phyloP scores from a whole-genome alignment of 2,113 vertebrate genomes.

The Phyllostomus hastatus region DNA sequence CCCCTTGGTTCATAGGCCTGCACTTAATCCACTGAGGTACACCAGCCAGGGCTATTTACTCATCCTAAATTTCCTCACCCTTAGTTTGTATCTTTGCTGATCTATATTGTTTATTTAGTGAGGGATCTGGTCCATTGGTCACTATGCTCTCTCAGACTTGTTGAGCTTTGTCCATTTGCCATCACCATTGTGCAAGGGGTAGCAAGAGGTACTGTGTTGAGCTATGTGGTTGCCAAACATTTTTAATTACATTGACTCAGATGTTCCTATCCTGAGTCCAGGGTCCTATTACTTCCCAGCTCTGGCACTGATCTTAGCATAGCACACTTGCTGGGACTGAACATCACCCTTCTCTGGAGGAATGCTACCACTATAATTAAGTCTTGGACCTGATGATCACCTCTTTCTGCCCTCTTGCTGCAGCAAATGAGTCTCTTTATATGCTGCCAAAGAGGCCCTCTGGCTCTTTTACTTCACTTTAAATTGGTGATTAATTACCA shows the following conservation, averaged over 20 bases:
- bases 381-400: background rate
- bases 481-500: conserved; percentile 17
- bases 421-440: conserved; percentile 14
- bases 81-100: background rate
- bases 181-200: background rate
- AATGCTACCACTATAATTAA: background rate
- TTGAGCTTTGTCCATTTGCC: background rate
- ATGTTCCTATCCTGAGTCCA: background rate
- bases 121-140: background rate
- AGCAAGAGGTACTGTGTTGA: background rate
- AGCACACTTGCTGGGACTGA: background rate
- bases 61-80: background rate
- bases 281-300: background rate
- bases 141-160: background rate
- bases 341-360: background rate
- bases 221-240: background rate
- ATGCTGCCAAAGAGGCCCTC: background rate
- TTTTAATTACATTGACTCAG: background rate
- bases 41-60: background rate
- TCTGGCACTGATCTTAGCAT: background rate
- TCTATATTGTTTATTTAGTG: background rate
- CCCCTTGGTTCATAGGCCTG: too few relatives aligned
- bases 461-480: conserved; percentile 5
- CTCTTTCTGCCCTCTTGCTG: background rate
- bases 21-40: too few relatives aligned